Percentiles rank a stretch among this genome's conserved stretches.
Evolutionary conservation across 2,888 invertebrate species (phyloP).

Genomic region (Chrysolina americana): DNA sequence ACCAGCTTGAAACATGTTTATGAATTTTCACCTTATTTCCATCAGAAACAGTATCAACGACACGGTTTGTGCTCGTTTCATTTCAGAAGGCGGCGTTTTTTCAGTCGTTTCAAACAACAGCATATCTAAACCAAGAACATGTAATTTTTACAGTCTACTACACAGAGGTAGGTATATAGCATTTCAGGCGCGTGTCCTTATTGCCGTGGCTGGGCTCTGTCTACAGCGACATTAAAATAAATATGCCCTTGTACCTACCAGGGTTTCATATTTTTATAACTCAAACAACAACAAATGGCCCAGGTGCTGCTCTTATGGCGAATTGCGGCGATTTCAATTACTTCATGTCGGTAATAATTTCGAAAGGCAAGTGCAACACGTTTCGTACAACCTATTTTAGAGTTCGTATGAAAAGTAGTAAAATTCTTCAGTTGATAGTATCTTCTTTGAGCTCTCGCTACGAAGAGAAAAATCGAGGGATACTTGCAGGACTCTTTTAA

Average conservation of each 20-base stretch:
- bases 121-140: neutral
- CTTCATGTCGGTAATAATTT: constrained; percentile 39
- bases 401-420: neutral
- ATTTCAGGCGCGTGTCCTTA: constrained; percentile 15
- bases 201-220: constrained; percentile 14
- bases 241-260: constrained; percentile 23
- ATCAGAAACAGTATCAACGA: too few species aligned
- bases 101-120: neutral
- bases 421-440: too few species aligned
- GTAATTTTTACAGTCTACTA: constrained; percentile 4
- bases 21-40: neutral
- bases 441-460: too few species aligned
- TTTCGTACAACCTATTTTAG: constrained; percentile 9
- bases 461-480: too few species aligned
- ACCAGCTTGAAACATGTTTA: neutral
- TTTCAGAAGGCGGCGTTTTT: neutral
- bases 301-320: constrained; percentile 40
- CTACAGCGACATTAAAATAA: constrained; percentile 17
- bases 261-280: constrained; percentile 27
- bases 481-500: too few species aligned
- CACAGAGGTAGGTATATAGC: neutral
- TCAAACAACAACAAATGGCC: constrained; percentile 28
- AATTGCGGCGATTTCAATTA: constrained; percentile 41
- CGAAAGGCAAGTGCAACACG: constrained; percentile 53
- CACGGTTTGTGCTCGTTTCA: neutral